phyloP scores from a whole-genome alignment of 2,797 vertebrate genomes.

The Peromyscus aztecus region DNA sequence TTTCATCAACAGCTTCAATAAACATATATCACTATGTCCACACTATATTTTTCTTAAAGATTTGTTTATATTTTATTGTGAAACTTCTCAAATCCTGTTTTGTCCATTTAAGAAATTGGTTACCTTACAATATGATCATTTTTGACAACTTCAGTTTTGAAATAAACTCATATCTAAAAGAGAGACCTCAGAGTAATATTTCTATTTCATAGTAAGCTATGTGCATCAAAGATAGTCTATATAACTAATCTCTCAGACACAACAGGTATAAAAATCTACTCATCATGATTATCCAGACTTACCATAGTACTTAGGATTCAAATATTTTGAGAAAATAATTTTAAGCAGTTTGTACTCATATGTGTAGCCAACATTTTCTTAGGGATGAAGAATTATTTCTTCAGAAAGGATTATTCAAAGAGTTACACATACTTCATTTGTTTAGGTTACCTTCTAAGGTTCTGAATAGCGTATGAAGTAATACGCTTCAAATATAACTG shows the following conservation, averaged over 20 bases:
- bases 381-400: background rate
- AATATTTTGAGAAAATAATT: background rate
- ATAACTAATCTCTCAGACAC: background rate
- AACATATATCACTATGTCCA: background rate
- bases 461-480: background rate
- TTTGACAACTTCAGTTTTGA: slow-evolving; percentile 17
- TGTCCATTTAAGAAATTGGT: background rate
- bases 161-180: background rate
- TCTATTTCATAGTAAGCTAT: background rate
- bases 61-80: background rate
- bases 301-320: background rate
- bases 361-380: background rate
- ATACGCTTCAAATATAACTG: background rate
- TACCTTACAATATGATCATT: background rate
- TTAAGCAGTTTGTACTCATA: background rate
- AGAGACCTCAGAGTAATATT: background rate
- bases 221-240: background rate
- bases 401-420: background rate
- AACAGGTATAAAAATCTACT: background rate
- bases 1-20: background rate
- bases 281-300: background rate
- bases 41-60: background rate
- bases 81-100: background rate
- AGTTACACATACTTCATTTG: background rate
- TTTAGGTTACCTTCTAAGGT: background rate